These are phyloP conservation scores for Operophtera brumata DNA, from an alignment of 2,888 invertebrate species.

Conservation along the genomic window DNA sequence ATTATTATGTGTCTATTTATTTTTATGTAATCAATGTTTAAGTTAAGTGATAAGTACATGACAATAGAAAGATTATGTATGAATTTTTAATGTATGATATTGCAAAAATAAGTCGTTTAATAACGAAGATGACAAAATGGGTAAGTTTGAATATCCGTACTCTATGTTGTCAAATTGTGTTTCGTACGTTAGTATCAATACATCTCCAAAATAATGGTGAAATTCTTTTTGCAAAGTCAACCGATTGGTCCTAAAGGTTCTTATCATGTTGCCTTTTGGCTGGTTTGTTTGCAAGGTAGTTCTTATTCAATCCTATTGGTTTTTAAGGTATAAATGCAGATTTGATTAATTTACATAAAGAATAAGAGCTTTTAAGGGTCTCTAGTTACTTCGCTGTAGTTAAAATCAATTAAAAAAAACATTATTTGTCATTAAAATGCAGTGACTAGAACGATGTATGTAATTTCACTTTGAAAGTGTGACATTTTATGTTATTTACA, in stretches of 20 bases:
- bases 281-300: too few relatives aligned
- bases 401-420: too few relatives aligned
- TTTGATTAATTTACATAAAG: too few relatives aligned
- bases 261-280: too few relatives aligned
- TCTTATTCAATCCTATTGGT: too few relatives aligned
- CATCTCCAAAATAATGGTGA: too few relatives aligned
- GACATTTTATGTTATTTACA: constrained; percentile 66
- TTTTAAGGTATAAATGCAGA: too few relatives aligned
- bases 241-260: too few relatives aligned
- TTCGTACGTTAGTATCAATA: background rate
- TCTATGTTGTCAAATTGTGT: constrained; percentile 1
- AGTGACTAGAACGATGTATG: constrained; percentile 6
- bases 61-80: constrained; percentile 35
- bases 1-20: constrained; percentile 44
- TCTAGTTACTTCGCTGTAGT: too few relatives aligned
- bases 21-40: constrained; percentile 35
- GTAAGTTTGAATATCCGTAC: constrained; percentile 3
- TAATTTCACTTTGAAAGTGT: constrained; percentile 47
- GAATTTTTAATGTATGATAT: constrained; percentile 21
- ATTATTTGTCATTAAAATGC: too few relatives aligned
- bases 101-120: constrained; percentile 5
- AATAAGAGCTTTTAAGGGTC: too few relatives aligned
- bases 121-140: constrained; percentile 4
- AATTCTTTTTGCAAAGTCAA: too few relatives aligned
- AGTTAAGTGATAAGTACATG: constrained; percentile 39